Base-by-base conservation (phyloP, 1,140 invertebrate species). In the Amyelois transitella region DNA sequence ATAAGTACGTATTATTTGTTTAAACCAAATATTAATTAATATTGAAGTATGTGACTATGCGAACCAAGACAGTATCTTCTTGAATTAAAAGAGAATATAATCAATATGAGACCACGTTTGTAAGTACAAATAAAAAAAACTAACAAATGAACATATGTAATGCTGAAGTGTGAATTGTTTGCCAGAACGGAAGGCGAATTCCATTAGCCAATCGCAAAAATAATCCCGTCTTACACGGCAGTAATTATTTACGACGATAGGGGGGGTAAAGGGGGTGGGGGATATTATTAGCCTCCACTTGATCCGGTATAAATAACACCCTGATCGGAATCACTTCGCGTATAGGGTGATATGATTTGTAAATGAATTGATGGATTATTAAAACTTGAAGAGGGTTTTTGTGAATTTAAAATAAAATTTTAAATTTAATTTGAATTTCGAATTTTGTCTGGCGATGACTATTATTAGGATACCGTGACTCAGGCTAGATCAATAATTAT, bases 281-380 rank as follows among this genome's bases (percentile, higher is more conserved):
- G 18, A 53, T 58, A 66, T 75, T 79, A 81, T 81, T 81, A 75
- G 72, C 72, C 70, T 66, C 58, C 64, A 49, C 67, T 68, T 75
- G 72, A 81, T 78, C 74, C 74, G 32, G 72, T 72, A 80, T 80
- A 77, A 80, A 82, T 82, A 77, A 78, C 70, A 64, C 60, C 59
- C 66, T 58, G 77, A 78, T 82, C 72, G 74, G 77, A 77, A 78
- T 73, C 66, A 64, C 77, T 77, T 72, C 70, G 17, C 54, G 48
- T 73, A 77, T 66, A 75, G 73, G 45, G 8, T 60, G 71, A 47
- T 64, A 6, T 18, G 3, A 21, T 48, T 20, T 48, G 32, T 38
- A 14, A 32, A n/a, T 18, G 10, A 28, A 24, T 38, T 14, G 1
- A 44, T 49, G 38, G 44, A 24, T 18, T 17, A 50, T 25, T 49